A percentile compares a stretch with the other conserved stretches of the same genome.
Evolutionary conservation across 1,140 invertebrate species (phyloP).

Genomic region (Vollenhovia emeryi): DNA sequence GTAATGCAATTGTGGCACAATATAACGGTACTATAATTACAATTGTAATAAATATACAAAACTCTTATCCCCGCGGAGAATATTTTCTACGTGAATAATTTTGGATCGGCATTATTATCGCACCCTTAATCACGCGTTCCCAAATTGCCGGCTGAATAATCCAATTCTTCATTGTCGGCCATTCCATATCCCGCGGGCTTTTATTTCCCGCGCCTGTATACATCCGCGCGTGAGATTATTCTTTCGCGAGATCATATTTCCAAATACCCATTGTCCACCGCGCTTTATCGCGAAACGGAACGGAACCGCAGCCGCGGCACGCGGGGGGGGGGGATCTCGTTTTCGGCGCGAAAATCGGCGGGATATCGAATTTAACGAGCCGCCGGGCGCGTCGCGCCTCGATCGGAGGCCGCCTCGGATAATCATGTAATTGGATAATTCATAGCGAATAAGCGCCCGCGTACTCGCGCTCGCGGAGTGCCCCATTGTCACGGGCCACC

Average conservation of each 20-base stretch:
- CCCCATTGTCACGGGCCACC: slow-evolving; percentile 64
- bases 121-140: slow-evolving; percentile 17
- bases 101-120: slow-evolving; percentile 28
- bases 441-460: slow-evolving; percentile 62
- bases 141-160: slow-evolving; percentile 42
- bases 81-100: slow-evolving; percentile 1
- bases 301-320: neutral
- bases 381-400: slow-evolving; percentile 23
- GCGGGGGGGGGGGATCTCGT: neutral
- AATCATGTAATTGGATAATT: slow-evolving; percentile 72
- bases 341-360: slow-evolving; percentile 25
- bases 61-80: neutral
- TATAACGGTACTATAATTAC: neutral
- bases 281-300: neutral
- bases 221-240: slow-evolving; percentile 16
- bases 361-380: slow-evolving; percentile 27
- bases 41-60: neutral
- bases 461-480: slow-evolving; percentile 52
- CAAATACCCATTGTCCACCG: slow-evolving; percentile 8
- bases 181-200: slow-evolving; percentile 16
- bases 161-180: slow-evolving; percentile 37
- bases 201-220: slow-evolving; percentile 28
- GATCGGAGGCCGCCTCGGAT: slow-evolving; percentile 29
- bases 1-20: neutral
- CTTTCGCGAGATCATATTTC: slow-evolving; percentile 26